These are phyloP conservation scores for Aphodius granarius DNA, from an alignment of 2,888 invertebrate genomes.

Conservation along the genomic window DNA sequence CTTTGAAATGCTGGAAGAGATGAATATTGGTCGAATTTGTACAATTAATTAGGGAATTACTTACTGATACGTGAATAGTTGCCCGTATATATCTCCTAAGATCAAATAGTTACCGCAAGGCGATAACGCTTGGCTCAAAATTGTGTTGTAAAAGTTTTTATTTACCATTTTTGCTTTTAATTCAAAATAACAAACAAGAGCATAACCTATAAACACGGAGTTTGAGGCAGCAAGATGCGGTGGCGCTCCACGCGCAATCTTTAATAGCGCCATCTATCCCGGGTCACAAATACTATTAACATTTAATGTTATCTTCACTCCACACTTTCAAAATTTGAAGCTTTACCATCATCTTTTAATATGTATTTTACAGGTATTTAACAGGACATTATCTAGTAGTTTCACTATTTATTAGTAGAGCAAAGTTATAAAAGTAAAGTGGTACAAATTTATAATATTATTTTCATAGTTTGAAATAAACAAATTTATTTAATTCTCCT, in stretches of 20 bases:
- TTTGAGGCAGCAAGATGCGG: too few relatives aligned
- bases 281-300: too few relatives aligned
- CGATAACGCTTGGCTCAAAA: slow-evolving; percentile 80
- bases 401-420: too few relatives aligned
- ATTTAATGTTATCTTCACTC: too few relatives aligned
- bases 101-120: slow-evolving; percentile 81
- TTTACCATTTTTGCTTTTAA: slow-evolving; percentile 44
- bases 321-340: too few relatives aligned
- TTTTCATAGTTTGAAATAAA: neutral
- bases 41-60: slow-evolving; percentile 43
- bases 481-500: slow-evolving; percentile 53
- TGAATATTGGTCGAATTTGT: slow-evolving; percentile 18
- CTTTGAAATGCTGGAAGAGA: slow-evolving; percentile 61
- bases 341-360: too few relatives aligned
- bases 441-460: too few relatives aligned
- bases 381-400: too few relatives aligned
- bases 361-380: too few relatives aligned
- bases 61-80: slow-evolving; percentile 81
- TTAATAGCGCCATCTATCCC: too few relatives aligned
- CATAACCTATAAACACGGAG: slow-evolving; percentile 16
- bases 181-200: neutral
- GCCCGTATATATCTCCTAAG: slow-evolving; percentile 83
- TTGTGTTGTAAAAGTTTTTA: slow-evolving; percentile 76
- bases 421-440: too few relatives aligned
- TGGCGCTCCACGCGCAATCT: too few relatives aligned